Evolutionary conservation across 1,140 invertebrate genomes (phyloP), one percentile per base, ranked within the genome.

Genomic region (Sminthurinus signatus): DNA sequence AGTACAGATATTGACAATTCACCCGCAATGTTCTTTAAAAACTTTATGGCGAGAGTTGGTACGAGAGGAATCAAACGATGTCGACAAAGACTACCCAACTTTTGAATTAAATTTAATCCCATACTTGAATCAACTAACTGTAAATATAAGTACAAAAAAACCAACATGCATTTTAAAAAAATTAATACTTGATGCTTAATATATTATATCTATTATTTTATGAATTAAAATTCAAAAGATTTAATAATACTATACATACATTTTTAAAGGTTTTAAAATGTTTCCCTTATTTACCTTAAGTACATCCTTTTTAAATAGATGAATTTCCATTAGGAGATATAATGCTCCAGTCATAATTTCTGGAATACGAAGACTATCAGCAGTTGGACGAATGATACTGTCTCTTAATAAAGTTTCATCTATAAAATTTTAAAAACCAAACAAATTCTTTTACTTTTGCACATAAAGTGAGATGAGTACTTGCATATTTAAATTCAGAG

Each of bases 51-150:
- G 12, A 70, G 43, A 1, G 68, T 70, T 17, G 68, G 68, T 8
- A 70, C 57, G 55, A 27, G 25, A 28, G 64, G 39, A 59, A 44
- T 67, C 4, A 70, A 48, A 36, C 68, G 57, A 62, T 70, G 68
- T 10, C 68, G 51, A 23, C 29, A 21, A 17, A 67, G 39, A 19
- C 29, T 14, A 28, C 64, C 68, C 12, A 70, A 21, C 27, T 64
- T 67, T 42, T 64, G 56, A 31, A 67, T 55, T 0, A 70, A 21
- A 17, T 25, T 52, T 15, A 61, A 21, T 10, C 32, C 62, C 8
- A 62, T 21, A 27, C 8, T 2, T 23, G 29, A 29, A 29, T 70
- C 61, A 14, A 69, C 14, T 12, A 15, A 28, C 62, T 68, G 32
- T 12, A 42, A 65, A 46, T 8, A 14, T 46, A 57, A 62, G n/a